phyloP scores from a whole-genome alignment of 2,888 invertebrate species.

The Orthonychiurus folsomi region DNA sequence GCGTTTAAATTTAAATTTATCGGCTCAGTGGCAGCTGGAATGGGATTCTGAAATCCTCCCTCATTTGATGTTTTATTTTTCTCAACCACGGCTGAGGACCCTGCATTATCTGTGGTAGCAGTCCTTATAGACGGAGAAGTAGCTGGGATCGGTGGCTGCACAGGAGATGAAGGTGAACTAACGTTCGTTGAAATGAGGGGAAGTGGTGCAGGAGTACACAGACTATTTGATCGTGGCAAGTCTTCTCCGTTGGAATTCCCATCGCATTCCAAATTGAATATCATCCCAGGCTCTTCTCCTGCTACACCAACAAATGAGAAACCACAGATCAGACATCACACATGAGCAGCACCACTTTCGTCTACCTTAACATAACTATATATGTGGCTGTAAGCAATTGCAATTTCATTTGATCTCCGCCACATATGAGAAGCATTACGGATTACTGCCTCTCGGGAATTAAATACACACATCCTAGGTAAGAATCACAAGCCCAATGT shows the following conservation, averaged over 20 bases:
- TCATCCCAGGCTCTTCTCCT: slow-evolving; percentile 57
- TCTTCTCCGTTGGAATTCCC: slow-evolving; percentile 15
- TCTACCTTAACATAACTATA: too few relatives aligned
- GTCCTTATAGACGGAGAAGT: background rate
- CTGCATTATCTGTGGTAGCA: background rate
- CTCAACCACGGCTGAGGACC: background rate
- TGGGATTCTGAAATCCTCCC: background rate
- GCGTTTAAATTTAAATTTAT: background rate
- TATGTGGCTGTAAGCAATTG: too few relatives aligned
- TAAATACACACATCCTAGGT: too few relatives aligned
- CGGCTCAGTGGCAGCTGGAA: background rate
- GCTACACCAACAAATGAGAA: background rate
- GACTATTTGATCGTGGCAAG: background rate
- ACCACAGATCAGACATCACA: background rate
- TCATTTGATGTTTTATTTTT: background rate
- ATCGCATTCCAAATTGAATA: slow-evolving; percentile 75
- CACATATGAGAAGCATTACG: too few relatives aligned
- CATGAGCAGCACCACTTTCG: too few relatives aligned
- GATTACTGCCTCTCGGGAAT: too few relatives aligned
- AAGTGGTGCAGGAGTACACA: background rate
- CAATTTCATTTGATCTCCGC: too few relatives aligned
- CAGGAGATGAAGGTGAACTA: background rate
- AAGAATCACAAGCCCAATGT: too few relatives aligned
- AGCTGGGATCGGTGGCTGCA: background rate
- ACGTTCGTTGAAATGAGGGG: background rate